A percentile compares a stretch with the other conserved stretches of the same genome.
phyloP scores from a whole-genome alignment of 2,113 vertebrate species.

The Arothron firmamentum region DNA sequence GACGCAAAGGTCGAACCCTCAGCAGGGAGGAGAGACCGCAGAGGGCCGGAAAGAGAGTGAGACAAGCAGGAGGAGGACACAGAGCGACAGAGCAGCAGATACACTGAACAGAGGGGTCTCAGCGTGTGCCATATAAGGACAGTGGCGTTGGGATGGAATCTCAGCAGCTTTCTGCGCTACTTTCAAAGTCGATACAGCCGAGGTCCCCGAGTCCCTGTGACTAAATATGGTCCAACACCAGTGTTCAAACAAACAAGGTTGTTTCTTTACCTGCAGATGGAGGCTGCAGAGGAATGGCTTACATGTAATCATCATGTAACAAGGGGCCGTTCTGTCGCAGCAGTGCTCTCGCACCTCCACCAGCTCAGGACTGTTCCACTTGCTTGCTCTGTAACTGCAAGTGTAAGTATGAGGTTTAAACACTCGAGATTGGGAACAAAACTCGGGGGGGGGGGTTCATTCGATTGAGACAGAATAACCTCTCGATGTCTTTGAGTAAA shows the following conservation, averaged over 20 bases:
- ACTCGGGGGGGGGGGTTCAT: too few species aligned
- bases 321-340: too few species aligned
- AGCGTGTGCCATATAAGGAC: slow-evolving; percentile 80
- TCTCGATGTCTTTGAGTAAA: background rate
- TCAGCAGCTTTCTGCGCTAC: slow-evolving; percentile 76
- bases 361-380: background rate
- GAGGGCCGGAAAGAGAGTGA: slow-evolving; percentile 44
- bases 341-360: too few species aligned
- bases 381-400: background rate
- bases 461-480: slow-evolving; percentile 8
- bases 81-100: slow-evolving; percentile 41
- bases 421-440: slow-evolving; percentile 3
- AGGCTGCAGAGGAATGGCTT: slow-evolving; percentile 9
- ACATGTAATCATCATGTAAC: too few species aligned
- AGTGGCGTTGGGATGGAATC: slow-evolving; percentile 74
- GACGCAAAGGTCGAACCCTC: slow-evolving; percentile 2
- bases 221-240: slow-evolving; percentile 94
- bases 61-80: slow-evolving; percentile 17
- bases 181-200: slow-evolving; percentile 74
- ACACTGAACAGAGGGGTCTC: slow-evolving; percentile 60
- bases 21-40: slow-evolving; percentile 5
- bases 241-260: slow-evolving; percentile 66
- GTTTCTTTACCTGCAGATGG: slow-evolving; percentile 54
- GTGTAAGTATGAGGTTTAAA: background rate
- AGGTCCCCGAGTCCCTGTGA: slow-evolving; percentile 72